phyloP scores from a whole-genome alignment of 2,888 invertebrate genomes.

The Archips crataeganus region DNA sequence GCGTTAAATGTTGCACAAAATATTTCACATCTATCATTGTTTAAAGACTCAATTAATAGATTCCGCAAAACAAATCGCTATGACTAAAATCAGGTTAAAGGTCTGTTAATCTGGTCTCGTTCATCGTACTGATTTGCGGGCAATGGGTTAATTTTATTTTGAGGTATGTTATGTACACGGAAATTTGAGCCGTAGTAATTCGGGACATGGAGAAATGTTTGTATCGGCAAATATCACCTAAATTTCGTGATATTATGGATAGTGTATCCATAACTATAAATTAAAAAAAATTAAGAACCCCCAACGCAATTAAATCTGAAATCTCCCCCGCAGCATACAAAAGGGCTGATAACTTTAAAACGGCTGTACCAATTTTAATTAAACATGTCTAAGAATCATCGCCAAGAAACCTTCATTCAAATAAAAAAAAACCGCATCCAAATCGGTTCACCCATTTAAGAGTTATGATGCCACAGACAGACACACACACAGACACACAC shows the following conservation, averaged over 20 bases:
- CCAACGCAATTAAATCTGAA: too few relatives aligned
- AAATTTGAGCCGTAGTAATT: slow-evolving; percentile 2
- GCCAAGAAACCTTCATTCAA: too few relatives aligned
- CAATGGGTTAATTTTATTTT: background rate
- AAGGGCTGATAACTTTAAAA: too few relatives aligned
- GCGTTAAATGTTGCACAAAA: background rate
- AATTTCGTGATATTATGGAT: background rate
- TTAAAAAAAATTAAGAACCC: too few relatives aligned
- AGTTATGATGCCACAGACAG: too few relatives aligned
- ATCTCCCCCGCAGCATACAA: too few relatives aligned
- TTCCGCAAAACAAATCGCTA: slow-evolving; percentile 10
- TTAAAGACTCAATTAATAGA: slow-evolving; percentile 2
- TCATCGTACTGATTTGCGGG: slow-evolving; percentile 7
- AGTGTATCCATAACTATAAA: background rate
- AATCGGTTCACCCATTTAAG: too few relatives aligned
- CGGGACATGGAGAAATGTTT: background rate
- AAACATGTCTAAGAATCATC: too few relatives aligned
- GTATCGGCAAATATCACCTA: background rate
- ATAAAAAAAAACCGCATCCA: too few relatives aligned
- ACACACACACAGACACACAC: too few relatives aligned
- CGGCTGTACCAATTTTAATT: too few relatives aligned
- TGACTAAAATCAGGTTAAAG: background rate
- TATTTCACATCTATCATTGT: slow-evolving; percentile 4
- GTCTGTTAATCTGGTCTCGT: slow-evolving; percentile 14
- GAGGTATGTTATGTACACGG: background rate